Percentiles rank a stretch among this genome's conserved stretches.
Conservation (phyloP, 2,113 vertebrate species). For the Loxodonta africana region DNA sequence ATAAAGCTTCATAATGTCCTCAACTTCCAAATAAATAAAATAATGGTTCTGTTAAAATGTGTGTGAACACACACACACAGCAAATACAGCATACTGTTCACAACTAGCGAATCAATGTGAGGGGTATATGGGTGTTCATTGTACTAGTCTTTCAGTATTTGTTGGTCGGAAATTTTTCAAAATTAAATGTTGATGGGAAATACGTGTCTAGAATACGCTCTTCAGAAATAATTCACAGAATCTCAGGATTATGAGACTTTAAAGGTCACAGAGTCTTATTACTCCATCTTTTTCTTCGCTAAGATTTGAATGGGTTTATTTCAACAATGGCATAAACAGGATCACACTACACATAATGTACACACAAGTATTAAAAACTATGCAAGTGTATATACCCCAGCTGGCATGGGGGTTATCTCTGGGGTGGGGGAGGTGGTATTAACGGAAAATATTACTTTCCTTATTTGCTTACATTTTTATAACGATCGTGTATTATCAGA, state of each 20-base stretch:
- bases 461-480: neutral
- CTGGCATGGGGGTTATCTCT: neutral
- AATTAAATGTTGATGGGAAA: neutral
- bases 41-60: neutral
- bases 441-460: neutral
- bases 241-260: neutral
- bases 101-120: neutral
- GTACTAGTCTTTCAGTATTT: neutral
- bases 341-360: neutral
- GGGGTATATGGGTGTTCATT: neutral
- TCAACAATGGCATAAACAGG: neutral
- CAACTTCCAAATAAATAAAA: too few species aligned
- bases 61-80: neutral
- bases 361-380: neutral
- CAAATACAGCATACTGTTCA: neutral
- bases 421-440: neutral
- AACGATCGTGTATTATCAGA: neutral
- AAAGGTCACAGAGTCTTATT: neutral
- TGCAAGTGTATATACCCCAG: neutral
- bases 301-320: neutral
- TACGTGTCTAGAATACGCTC: neutral
- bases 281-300: neutral
- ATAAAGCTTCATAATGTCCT: neutral
- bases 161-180: neutral
- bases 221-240: neutral